phyloP scores from a whole-genome alignment of 2,797 vertebrate genomes.

The Spatula clypeata region DNA sequence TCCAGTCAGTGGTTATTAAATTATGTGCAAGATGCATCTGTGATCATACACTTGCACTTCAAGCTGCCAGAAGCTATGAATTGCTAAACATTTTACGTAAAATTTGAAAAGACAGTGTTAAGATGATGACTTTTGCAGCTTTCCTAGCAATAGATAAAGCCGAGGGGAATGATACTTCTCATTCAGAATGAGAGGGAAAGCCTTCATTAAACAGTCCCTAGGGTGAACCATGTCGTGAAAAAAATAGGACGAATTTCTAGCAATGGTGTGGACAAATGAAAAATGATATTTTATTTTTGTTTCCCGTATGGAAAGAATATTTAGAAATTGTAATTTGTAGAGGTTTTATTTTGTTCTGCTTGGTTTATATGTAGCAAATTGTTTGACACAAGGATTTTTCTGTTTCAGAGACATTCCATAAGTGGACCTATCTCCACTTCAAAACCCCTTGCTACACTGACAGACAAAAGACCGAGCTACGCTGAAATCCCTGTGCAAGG shows the following conservation, averaged over 20 bases:
- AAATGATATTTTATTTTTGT: background rate
- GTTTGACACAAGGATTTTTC: constrained; percentile 8
- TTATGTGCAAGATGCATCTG: background rate
- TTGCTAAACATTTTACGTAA: background rate
- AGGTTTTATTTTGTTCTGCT: background rate
- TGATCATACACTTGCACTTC: background rate
- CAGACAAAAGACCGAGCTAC: constrained; percentile 95
- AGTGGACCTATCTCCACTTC: constrained; percentile 89
- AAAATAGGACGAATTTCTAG: background rate
- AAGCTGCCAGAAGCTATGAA: background rate
- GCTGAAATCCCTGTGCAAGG: constrained; percentile 93
- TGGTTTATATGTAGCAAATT: background rate
- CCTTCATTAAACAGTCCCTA: background rate
- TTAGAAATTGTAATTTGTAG: background rate
- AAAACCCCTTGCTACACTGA: constrained; percentile 90
- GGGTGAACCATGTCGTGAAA: background rate
- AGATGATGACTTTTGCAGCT: background rate
- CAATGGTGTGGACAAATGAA: background rate
- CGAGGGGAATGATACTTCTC: background rate
- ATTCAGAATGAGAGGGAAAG: background rate
- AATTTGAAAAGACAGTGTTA: background rate
- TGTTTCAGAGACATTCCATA: constrained; percentile 94
- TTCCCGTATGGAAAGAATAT: background rate
- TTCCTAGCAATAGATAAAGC: background rate
- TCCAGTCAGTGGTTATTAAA: background rate